phyloP scores from a whole-genome alignment of 1,140 invertebrate genomes.

The Aricia agestis region DNA sequence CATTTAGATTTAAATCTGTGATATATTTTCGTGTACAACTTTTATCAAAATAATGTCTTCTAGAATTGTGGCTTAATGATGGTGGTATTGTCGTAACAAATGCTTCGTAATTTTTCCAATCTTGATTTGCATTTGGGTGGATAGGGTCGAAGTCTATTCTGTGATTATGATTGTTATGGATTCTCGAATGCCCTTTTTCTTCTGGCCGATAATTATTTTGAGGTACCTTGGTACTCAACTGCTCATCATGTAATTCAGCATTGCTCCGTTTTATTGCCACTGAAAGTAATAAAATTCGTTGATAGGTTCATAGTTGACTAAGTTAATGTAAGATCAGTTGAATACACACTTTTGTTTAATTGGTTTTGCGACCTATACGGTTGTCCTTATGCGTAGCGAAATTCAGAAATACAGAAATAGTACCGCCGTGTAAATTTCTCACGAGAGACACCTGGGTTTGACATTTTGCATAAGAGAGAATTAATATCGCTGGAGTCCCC shows the following conservation, averaged over 20 bases:
- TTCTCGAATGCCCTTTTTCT: conserved; percentile 44
- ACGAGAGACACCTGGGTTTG: too few relatives aligned
- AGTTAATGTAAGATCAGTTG: neutral
- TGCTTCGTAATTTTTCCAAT: conserved; percentile 36
- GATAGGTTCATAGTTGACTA: neutral
- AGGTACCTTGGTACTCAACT: conserved; percentile 29
- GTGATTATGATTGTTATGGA: conserved; percentile 40
- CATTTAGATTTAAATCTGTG: conserved; percentile 9
- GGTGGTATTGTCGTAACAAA: conserved; percentile 23
- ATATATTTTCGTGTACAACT: conserved; percentile 44
- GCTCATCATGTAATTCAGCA: conserved; percentile 13
- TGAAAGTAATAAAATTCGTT: conserved; percentile 24
- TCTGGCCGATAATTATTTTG: conserved; percentile 28
- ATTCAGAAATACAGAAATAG: too few relatives aligned
- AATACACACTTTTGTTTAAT: neutral
- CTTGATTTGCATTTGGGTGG: conserved; percentile 28
- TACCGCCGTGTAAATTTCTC: too few relatives aligned
- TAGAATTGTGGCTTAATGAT: conserved; percentile 29
- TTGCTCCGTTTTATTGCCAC: conserved; percentile 33
- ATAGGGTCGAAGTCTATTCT: conserved; percentile 34
- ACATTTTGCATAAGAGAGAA: too few relatives aligned
- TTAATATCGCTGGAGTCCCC: too few relatives aligned
- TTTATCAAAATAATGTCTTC: conserved; percentile 31
- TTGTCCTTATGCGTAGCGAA: too few relatives aligned
- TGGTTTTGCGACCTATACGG: too few relatives aligned